phyloP scores from a whole-genome alignment of 1,140 invertebrate species.

The Lepeophtheirus salmonis region DNA sequence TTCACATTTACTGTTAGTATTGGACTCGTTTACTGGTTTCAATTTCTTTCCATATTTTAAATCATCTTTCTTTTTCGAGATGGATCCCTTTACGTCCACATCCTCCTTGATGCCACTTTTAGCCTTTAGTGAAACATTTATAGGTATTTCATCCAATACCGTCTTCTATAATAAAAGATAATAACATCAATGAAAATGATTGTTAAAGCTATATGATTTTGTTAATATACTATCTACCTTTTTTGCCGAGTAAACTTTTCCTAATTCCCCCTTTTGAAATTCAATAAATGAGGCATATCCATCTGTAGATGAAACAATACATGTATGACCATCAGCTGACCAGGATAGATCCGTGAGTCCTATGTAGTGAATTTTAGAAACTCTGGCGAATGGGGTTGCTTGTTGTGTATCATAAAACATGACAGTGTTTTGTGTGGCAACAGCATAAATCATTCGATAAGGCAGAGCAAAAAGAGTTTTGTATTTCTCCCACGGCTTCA shows the following conservation, averaged over 20 bases:
- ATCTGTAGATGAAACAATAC: conserved; percentile 79
- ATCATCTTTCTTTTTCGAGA: too few species aligned
- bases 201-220: too few species aligned
- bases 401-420: conserved; percentile 84
- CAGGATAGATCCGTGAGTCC: conserved; percentile 75
- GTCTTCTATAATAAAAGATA: too few species aligned
- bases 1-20: too few species aligned
- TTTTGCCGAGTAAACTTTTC: conserved; percentile 37
- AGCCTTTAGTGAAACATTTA: too few species aligned
- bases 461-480: conserved; percentile 40
- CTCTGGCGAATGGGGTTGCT: conserved; percentile 52
- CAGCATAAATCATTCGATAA: conserved; percentile 69
- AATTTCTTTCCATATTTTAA: too few species aligned
- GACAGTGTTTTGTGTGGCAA: conserved; percentile 66
- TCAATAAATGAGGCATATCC: conserved; percentile 80
- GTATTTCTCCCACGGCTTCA: conserved; percentile 28
- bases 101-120: too few species aligned
- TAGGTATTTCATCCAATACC: too few species aligned
- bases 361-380: conserved; percentile 84
- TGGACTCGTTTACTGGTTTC: too few species aligned
- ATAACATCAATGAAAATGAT: too few species aligned
- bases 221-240: too few species aligned
- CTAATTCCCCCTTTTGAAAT: conserved; percentile 63
- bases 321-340: conserved; percentile 57
- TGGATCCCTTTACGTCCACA: too few species aligned